These are phyloP conservation scores for Polydrusus cervinus DNA, from an alignment of 2,888 invertebrate genomes.

Conservation along the genomic window DNA sequence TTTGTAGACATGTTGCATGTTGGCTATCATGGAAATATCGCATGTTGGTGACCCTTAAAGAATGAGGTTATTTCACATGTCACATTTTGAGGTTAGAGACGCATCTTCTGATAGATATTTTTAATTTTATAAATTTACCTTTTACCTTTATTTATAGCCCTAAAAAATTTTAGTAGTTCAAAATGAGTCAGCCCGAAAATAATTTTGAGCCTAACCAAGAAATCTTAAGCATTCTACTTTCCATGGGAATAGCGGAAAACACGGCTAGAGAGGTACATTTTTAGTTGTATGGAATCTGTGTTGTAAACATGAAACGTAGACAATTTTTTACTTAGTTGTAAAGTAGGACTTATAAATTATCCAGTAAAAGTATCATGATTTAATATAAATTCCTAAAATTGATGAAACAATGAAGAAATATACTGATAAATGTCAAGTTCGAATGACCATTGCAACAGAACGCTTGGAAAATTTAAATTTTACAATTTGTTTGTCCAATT, in stretches of 20 bases:
- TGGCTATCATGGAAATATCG: not conserved
- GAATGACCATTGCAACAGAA: too few relatives aligned
- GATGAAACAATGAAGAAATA: not conserved
- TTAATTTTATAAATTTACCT: too few relatives aligned
- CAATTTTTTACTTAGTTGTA: too few relatives aligned
- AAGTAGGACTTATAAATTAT: conserved; percentile 53
- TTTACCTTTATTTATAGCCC: not conserved
- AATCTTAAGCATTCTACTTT: conserved; percentile 66
- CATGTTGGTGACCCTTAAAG: not conserved
- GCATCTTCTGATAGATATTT: not conserved
- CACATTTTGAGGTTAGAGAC: conserved; percentile 17
- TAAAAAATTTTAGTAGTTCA: not conserved
- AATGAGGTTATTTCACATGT: conserved; percentile 20
- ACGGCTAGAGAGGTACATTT: conserved; percentile 68
- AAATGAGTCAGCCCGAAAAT: conserved; percentile 17
- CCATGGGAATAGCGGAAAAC: conserved; percentile 71
- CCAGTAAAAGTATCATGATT: conserved; percentile 65
- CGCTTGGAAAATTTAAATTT: too few relatives aligned
- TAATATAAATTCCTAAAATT: not conserved
- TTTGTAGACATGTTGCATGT: not conserved
- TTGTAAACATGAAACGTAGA: too few relatives aligned
- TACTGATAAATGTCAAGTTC: not conserved
- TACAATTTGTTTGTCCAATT: not conserved
- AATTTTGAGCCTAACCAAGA: conserved; percentile 68
- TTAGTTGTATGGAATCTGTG: conserved; percentile 68